A percentile compares a stretch with the other conserved stretches of the same genome.
These are phyloP conservation scores for Tupaia tana DNA, from an alignment of 2,113 vertebrate genomes.

Conservation along the genomic window DNA sequence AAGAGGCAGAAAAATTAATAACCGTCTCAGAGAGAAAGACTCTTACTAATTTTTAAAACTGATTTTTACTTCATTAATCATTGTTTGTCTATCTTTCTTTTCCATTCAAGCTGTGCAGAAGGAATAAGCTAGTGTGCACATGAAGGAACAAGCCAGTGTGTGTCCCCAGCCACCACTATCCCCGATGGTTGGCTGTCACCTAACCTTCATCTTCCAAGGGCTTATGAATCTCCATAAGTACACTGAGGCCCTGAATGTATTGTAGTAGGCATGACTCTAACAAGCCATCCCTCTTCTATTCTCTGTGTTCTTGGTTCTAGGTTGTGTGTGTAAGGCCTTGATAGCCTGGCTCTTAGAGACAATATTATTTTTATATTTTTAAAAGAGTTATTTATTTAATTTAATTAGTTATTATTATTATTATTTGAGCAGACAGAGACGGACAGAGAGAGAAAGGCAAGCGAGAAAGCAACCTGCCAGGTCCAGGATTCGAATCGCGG, in stretches of 20 bases:
- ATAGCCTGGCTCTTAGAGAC: neutral
- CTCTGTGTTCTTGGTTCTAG: neutral
- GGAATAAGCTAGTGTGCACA: neutral
- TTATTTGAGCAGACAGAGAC: no score
- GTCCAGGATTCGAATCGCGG: no score
- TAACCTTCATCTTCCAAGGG: neutral
- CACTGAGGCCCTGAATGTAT: neutral
- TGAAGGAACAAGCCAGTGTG: neutral
- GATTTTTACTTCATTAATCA: neutral
- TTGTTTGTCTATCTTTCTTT: neutral
- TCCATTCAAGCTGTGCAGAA: neutral
- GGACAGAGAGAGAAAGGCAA: no score
- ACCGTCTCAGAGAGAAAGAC: neutral
- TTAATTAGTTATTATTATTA: no score
- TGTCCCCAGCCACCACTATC: neutral
- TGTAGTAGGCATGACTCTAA: neutral
- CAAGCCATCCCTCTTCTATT: accelerated
- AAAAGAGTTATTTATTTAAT: neutral
- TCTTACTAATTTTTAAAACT: neutral
- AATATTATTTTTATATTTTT: neutral
- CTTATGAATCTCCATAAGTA: neutral
- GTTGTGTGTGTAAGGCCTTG: neutral
- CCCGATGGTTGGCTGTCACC: neutral
- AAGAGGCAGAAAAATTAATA: neutral
- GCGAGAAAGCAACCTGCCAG: no score